Evolutionary conservation across 1,140 invertebrate species (phyloP), one percentile per base, ranked within the genome.

Genomic region (Lordiphosa clarofinis): DNA sequence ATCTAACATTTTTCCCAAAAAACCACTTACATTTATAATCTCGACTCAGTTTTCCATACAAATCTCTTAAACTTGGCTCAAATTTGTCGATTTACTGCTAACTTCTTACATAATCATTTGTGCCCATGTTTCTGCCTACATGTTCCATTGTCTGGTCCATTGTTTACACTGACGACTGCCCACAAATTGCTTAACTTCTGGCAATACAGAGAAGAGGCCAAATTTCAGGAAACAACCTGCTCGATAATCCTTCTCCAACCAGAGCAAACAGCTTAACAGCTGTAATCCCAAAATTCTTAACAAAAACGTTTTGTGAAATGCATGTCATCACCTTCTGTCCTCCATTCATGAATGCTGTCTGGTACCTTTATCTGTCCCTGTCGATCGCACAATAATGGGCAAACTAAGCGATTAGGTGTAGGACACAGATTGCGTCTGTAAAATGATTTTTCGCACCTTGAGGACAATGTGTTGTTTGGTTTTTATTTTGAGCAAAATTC

Each of bases 321-420:
- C 56, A 8, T 31, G 28, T 31, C 28, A 31, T 7, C 4, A 11
- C 11, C 4, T 35, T 12, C 49, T 48, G 10, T 42, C 7, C 10
- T 31, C 35, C 65, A 68, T 68, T 68, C 65, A 68, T 68, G 21
- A 49, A 21, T 42, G 49, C 37, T 37, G 62, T 47, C 49, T 11
- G 11, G 24, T 12, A 13, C 60, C 54, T 68, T 68, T 68, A 58
- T 68, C 65, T 58, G 65, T 31, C 28, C 60, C 54, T 68, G 65
- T 63, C 65, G 65, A 68, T 68, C 65, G 42, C 60, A 68, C 60
- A 68, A 68, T 68, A 68, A 68, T 68, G 60, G 54, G 65, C 60
- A 63, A 63, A 68, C 53, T 46, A 24, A 6, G 40, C 19, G 21
- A 35, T 35, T 44, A 50, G 15, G 24, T 24, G 31, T 39, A 28